Evolutionary conservation across 2,113 vertebrate genomes (phyloP).

Genomic region (Rhinopomastus cyanomelas): DNA sequence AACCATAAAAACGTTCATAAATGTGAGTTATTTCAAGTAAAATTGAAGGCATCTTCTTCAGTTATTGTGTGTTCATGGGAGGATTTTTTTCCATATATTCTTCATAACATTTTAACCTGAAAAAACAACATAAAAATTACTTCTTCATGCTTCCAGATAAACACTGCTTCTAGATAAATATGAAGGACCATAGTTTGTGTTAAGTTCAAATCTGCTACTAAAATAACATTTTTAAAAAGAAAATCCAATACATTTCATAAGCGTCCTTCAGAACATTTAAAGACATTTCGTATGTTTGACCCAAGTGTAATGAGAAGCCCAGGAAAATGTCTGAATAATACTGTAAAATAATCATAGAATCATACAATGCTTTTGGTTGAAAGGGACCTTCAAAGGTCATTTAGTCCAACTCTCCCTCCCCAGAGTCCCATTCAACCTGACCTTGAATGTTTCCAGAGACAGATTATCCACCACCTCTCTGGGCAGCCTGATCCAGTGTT

Average conservation of each 20-base stretch:
- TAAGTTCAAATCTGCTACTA: neutral
- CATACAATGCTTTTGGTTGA: too few species aligned
- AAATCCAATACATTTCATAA: neutral
- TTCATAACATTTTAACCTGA: neutral
- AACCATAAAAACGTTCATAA: neutral
- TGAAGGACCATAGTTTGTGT: neutral
- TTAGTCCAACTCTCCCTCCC: too few species aligned
- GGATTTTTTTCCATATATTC: fast-evolving
- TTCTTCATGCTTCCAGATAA: neutral
- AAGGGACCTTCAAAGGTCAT: too few species aligned
- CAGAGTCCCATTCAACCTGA: too few species aligned
- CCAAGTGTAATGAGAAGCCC: neutral
- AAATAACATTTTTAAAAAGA: neutral
- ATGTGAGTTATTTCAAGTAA: neutral
- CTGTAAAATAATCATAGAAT: neutral
- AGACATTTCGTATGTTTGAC: neutral
- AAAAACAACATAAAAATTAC: neutral
- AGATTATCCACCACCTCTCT: too few species aligned
- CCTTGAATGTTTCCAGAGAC: too few species aligned
- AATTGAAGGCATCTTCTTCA: neutral
- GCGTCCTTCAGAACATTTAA: neutral
- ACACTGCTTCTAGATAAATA: neutral
- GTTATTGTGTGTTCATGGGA: neutral
- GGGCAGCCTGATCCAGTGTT: too few species aligned
- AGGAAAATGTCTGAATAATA: neutral